A percentile compares a stretch with the other conserved stretches of the same genome.
phyloP scores from a whole-genome alignment of 2,888 invertebrate species.

The Drosophila birchii region DNA sequence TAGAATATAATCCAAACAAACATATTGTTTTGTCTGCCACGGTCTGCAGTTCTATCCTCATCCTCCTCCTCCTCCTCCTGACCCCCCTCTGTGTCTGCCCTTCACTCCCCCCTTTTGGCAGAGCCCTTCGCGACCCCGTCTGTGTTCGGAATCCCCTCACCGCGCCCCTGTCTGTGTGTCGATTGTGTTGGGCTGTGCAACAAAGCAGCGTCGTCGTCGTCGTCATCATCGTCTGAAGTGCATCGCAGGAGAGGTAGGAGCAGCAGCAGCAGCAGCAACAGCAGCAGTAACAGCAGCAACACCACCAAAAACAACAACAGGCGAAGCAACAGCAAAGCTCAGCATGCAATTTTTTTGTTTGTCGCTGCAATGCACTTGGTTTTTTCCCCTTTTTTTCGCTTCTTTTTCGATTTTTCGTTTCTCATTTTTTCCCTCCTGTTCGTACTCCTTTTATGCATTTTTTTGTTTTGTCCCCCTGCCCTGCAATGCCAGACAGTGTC shows the following conservation, averaged over 20 bases:
- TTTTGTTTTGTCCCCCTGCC: constrained; percentile 23
- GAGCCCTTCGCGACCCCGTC: constrained; percentile 32
- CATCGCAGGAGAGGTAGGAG: constrained; percentile 54
- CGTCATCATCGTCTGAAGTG: constrained; percentile 68
- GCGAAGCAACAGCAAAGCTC: constrained; percentile 51
- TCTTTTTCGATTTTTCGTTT: constrained; percentile 26
- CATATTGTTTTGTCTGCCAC: constrained; percentile 80
- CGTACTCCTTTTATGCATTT: constrained; percentile 19
- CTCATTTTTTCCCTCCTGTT: constrained; percentile 10
- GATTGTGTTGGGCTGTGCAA: constrained; percentile 77
- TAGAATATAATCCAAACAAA: constrained; percentile 78
- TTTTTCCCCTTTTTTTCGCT: constrained; percentile 25
- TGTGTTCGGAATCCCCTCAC: constrained; percentile 38
- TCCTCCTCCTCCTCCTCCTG: constrained; percentile 8
- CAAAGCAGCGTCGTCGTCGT: constrained; percentile 58
- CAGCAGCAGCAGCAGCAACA: constrained; percentile 21
- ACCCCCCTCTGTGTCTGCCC: constrained; percentile 15
- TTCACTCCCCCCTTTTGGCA: constrained; percentile 9
- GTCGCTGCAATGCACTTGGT: constrained; percentile 55
- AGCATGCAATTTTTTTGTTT: constrained; percentile 67
- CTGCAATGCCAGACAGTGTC: constrained; percentile 36
- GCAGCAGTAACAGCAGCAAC: constrained; percentile 50
- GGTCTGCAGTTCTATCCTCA: constrained; percentile 53
- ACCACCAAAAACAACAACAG: constrained; percentile 19
- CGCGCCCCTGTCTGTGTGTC: constrained; percentile 66